Conservation (phyloP, 1,140 invertebrate genomes). For the Lasioglossum albipes region DNA sequence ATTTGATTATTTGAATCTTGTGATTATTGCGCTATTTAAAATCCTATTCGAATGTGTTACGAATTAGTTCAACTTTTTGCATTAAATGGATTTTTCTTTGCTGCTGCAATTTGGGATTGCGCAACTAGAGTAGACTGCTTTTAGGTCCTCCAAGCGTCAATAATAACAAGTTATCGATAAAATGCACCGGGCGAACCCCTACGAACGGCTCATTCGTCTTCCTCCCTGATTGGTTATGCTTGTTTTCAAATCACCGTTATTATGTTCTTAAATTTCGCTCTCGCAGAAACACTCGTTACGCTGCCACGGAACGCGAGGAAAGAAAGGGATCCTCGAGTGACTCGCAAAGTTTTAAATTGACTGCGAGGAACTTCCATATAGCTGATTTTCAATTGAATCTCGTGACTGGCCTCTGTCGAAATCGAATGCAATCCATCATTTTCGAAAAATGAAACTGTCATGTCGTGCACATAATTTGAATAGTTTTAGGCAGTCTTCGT, state of each 20-base stretch:
- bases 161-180: slow-evolving; percentile 25
- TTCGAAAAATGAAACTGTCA: too few species aligned
- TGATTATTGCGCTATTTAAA: too few species aligned
- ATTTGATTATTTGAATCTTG: too few species aligned
- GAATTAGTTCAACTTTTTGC: too few species aligned
- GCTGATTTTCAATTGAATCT: neutral
- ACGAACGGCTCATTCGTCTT: neutral
- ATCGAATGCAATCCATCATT: neutral
- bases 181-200: neutral
- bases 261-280: slow-evolving; percentile 22
- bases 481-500: too few species aligned
- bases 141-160: slow-evolving; percentile 24
- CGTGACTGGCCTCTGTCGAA: neutral
- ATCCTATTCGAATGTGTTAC: too few species aligned
- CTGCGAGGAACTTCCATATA: neutral
- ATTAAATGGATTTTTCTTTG: neutral
- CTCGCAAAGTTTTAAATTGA: neutral
- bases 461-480: too few species aligned
- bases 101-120: neutral
- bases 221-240: neutral
- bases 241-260: slow-evolving; percentile 18
- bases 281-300: neutral
- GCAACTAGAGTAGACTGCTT: neutral
- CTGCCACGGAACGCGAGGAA: neutral
- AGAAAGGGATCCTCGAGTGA: neutral